A percentile compares a stretch with the other conserved stretches of the same genome.
Conservation (phyloP, 2,113 vertebrate species). For the Antechinus flavipes region DNA sequence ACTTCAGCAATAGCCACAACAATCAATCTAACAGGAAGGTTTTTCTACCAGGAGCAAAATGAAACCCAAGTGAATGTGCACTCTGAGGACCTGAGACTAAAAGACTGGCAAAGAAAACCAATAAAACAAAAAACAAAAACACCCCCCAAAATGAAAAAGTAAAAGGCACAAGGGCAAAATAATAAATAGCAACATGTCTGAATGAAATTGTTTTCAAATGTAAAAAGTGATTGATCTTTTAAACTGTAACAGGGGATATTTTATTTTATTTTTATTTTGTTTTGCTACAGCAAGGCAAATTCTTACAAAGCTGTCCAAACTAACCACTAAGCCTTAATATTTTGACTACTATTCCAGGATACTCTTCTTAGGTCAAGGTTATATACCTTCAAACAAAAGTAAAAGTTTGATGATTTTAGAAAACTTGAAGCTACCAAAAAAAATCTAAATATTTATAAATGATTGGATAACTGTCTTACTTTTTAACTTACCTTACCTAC, state of each 20-base stretch:
- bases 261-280: not conserved
- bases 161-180: not conserved
- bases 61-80: not conserved
- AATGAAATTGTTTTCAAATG: not conserved
- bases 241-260: not conserved
- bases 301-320: not conserved
- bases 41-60: not conserved
- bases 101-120: not conserved
- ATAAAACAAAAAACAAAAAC: no score
- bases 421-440: not conserved
- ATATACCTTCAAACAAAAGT: not conserved
- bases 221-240: not conserved
- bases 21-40: not conserved
- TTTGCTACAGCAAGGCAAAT: not conserved
- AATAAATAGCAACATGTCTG: not conserved
- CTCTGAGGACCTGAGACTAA: not conserved
- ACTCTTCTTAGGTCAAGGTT: not conserved
- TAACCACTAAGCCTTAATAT: not conserved
- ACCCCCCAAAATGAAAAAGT: not conserved
- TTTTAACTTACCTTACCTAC: not conserved
- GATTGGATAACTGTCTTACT: not conserved
- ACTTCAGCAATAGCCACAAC: not conserved
- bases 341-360: not conserved
- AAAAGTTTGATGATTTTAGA: not conserved
- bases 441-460: not conserved